phyloP scores from a whole-genome alignment of 2,113 vertebrate genomes.

The Sus scrofa region DNA sequence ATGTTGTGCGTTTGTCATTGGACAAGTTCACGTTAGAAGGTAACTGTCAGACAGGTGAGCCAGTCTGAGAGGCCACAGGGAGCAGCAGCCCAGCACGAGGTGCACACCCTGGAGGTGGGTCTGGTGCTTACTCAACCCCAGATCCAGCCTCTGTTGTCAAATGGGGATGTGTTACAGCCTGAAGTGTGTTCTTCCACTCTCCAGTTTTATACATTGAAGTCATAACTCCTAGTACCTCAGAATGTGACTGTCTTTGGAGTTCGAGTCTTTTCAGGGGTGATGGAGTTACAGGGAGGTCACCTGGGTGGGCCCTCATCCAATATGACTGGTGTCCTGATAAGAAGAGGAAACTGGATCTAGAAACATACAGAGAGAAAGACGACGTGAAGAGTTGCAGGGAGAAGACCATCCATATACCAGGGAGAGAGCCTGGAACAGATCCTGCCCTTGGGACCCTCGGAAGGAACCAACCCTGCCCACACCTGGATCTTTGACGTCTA shows the following conservation, averaged over 20 bases:
- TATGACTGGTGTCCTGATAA: background rate
- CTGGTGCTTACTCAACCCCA: fast-evolving
- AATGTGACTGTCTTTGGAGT: background rate
- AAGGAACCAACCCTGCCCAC: background rate
- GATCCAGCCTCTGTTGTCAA: background rate
- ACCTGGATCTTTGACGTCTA: background rate
- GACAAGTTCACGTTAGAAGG: background rate
- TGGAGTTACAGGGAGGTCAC: background rate
- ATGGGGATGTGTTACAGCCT: background rate
- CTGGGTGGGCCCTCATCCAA: background rate
- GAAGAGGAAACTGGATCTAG: background rate
- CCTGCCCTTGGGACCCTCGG: background rate
- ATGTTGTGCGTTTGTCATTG: background rate
- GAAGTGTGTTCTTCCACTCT: background rate
- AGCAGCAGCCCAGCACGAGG: background rate
- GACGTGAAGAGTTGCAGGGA: background rate
- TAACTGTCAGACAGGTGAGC: no score
- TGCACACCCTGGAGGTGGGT: fast-evolving
- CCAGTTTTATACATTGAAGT: background rate
- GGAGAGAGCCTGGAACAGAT: background rate
- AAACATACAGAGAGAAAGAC: background rate
- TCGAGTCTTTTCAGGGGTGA: background rate
- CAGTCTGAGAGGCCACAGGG: background rate
- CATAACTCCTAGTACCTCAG: background rate
- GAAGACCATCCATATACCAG: background rate